Base-by-base conservation (phyloP, 2,888 invertebrate genomes). In the Polydrusus tereticollis region DNA sequence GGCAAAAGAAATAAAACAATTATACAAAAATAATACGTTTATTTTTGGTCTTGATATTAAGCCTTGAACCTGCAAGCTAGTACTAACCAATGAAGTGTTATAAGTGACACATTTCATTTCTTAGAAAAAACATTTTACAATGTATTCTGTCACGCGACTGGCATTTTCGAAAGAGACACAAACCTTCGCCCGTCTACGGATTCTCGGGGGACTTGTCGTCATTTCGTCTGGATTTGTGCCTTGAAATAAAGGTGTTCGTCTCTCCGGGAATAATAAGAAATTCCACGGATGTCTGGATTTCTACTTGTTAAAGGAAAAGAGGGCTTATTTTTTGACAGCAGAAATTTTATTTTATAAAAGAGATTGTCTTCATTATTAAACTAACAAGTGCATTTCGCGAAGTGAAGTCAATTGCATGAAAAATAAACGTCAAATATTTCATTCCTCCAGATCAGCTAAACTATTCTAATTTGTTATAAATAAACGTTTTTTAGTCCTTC, bases 171-270 rank as follows among this genome's bases (percentile, higher is more conserved):
- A 64, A 20, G 43, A 64, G 47, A 58, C 18, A 63, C 64, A 36
- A 47, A 33, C 21, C 38, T n/a, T 47, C 33, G 63, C n/a, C 64
- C 36, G 69, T 26, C 70, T 45, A 50, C 65, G 8, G 26, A 36
- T 50, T 16, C 71, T 62, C 71, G 3, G n/a, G 71, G 57, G 71
- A 72, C 29, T 72, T 72, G 71, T 71, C 65, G 65, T 72, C 66
- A 72, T 72, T 72, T 72, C 67, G 33, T 41, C 62, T 14, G 66
- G 62, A 62, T 64, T 64, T 67, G 55, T 41, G 57, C 43, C 47
- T 47, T n/a, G 71, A 72, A 66, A 66, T 72, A 66, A 67, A 72
- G 66, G 71, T 72, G 71, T 62, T 60, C 57, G 58, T 63, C 70
- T 63, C 70, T 70, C 59, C n/a, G 69, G 58, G 47, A 58, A 63